A percentile compares a stretch with the other conserved stretches of the same genome.
phyloP scores from a whole-genome alignment of 2,113 vertebrate species.

The Pelmatolapia mariae region DNA sequence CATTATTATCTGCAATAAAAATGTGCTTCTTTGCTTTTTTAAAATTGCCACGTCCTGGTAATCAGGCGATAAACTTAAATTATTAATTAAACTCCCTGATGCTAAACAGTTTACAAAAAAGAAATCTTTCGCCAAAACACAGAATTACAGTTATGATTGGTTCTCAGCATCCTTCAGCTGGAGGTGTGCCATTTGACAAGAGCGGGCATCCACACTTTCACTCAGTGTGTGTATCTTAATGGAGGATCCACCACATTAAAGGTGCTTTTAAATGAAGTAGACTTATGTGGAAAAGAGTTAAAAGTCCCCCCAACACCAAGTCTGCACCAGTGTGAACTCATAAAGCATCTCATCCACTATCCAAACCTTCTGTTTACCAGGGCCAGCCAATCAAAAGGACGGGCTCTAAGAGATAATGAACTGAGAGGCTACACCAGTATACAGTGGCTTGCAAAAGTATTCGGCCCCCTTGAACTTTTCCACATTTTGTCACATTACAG shows the following conservation, averaged over 20 bases:
- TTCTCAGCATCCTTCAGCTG: not conserved
- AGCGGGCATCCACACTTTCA: not conserved
- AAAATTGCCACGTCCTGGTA: fast-evolving
- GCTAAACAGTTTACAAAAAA: not conserved
- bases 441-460: too few species aligned
- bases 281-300: not conserved
- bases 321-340: not conserved
- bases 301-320: not conserved
- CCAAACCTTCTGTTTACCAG: not conserved
- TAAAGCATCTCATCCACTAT: not conserved
- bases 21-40: not conserved
- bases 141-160: not conserved
- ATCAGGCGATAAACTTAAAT: fast-evolving
- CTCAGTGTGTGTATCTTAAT: not conserved
- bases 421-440: not conserved
- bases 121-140: not conserved
- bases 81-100: fast-evolving
- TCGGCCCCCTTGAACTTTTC: too few species aligned
- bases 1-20: not conserved
- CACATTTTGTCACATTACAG: too few species aligned
- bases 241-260: not conserved
- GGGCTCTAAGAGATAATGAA: not conserved
- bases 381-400: not conserved
- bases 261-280: not conserved
- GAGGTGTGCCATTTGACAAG: not conserved